Percentiles rank a stretch among this genome's conserved stretches.
These are phyloP conservation scores for Eupithecia exiguata DNA, from an alignment of 2,888 invertebrate species.

Conservation along the genomic window DNA sequence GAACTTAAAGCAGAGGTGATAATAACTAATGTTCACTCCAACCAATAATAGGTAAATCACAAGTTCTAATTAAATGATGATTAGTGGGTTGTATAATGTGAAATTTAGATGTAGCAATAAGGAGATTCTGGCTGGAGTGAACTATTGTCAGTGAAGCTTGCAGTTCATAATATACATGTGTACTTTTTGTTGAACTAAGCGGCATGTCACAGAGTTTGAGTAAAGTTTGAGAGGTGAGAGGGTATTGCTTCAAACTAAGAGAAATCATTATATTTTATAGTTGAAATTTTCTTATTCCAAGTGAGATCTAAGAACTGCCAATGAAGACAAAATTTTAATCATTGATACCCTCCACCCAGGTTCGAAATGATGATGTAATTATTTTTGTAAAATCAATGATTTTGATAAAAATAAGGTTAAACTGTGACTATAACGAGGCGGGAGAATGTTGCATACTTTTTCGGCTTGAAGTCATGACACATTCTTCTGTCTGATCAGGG, in stretches of 20 bases:
- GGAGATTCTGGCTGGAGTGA: constrained; percentile 36
- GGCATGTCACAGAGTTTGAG: constrained; percentile 58
- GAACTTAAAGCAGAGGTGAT: constrained; percentile 55
- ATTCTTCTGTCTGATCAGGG: constrained; percentile 66
- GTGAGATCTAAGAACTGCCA: constrained; percentile 41
- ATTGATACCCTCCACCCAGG: constrained; percentile 48
- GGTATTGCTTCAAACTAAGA: constrained; percentile 45
- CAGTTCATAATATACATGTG: constrained; percentile 31
- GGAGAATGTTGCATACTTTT: constrained; percentile 68
- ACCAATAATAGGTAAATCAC: constrained; percentile 47
- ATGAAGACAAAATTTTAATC: constrained; percentile 32
- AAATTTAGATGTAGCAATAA: constrained; percentile 42
- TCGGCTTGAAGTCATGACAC: constrained; percentile 71
- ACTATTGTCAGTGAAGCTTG: constrained; percentile 37
- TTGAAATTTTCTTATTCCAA: constrained; percentile 52
- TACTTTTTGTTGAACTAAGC: constrained; percentile 52
- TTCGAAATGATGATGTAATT: constrained; percentile 42
- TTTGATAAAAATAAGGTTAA: constrained; percentile 24
- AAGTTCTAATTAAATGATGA: constrained; percentile 47
- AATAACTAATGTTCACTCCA: constrained; percentile 50
- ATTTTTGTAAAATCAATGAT: constrained; percentile 40
- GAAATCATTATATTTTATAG: constrained; percentile 59
- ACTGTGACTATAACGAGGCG: constrained; percentile 73
- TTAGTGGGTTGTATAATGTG: constrained; percentile 39
- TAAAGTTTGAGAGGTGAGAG: constrained; percentile 44